Percentiles rank a stretch among this genome's conserved stretches.
These are phyloP conservation scores for Scolopax rusticola DNA, from an alignment of 2,797 vertebrate genomes.

Conservation along the genomic window DNA sequence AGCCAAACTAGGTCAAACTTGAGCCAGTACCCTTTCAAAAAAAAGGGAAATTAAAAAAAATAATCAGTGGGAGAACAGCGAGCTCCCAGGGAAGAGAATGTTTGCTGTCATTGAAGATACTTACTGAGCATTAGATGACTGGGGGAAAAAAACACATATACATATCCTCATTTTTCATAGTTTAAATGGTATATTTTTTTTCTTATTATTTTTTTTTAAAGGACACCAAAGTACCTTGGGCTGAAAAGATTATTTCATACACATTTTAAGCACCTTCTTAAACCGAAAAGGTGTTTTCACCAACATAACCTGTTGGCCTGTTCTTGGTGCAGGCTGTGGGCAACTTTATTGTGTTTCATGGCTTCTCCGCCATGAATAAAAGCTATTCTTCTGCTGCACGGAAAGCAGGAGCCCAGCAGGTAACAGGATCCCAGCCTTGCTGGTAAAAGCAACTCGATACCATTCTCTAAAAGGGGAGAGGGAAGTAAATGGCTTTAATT, in stretches of 20 bases:
- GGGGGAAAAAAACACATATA: neutral
- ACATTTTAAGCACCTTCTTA: neutral
- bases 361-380: neutral
- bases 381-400: neutral
- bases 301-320: neutral
- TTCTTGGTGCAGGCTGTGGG: neutral
- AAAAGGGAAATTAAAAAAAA: neutral
- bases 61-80: neutral
- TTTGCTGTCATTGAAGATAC: neutral
- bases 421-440: constrained; percentile 11
- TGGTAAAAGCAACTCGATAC: neutral
- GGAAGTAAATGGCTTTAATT: neutral
- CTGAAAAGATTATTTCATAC: neutral
- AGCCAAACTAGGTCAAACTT: constrained; percentile 33
- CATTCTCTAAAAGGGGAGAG: neutral
- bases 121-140: neutral
- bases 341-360: neutral
- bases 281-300: neutral
- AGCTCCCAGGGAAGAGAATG: neutral
- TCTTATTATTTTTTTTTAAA: neutral
- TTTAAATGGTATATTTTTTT: neutral
- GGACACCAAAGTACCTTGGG: neutral
- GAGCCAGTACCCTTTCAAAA: neutral
- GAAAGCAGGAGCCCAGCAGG: neutral
- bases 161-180: neutral